A percentile compares a stretch with the other conserved stretches of the same genome.
These are phyloP conservation scores for Cerceris ruficornis DNA, from an alignment of 2,888 invertebrate genomes.

Conservation along the genomic window DNA sequence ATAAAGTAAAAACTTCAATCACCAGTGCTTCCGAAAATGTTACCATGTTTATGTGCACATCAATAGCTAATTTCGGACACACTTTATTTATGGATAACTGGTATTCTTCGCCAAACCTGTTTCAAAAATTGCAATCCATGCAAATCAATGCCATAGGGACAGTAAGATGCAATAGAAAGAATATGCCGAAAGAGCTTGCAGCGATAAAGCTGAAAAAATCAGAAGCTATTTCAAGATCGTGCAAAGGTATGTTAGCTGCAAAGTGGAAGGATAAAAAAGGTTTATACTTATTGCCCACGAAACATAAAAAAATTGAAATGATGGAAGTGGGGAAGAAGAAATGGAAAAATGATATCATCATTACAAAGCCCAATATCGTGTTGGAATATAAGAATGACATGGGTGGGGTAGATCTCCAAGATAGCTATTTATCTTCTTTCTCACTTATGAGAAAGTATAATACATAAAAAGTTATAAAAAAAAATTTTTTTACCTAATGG, in stretches of 20 bases:
- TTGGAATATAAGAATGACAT: conserved; percentile 58
- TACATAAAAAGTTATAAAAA: conserved; percentile 58
- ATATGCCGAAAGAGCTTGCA: conserved; percentile 40
- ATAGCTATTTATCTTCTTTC: conserved; percentile 51
- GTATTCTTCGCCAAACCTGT: conserved; percentile 33
- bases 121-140: conserved; percentile 24
- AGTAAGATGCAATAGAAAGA: conserved; percentile 32
- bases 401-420: conserved; percentile 46
- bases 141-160: conserved; percentile 38
- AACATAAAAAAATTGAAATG: conserved; percentile 47
- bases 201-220: conserved; percentile 26
- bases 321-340: conserved; percentile 34
- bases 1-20: conserved; percentile 28
- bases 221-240: conserved; percentile 26
- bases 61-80: conserved; percentile 28
- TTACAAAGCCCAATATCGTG: conserved; percentile 38
- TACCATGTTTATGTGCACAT: conserved; percentile 21
- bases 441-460: conserved; percentile 58
- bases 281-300: conserved; percentile 45
- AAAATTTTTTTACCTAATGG: conserved; percentile 54
- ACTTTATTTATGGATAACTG: conserved; percentile 30
- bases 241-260: conserved; percentile 28
- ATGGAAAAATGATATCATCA: conserved; percentile 31
- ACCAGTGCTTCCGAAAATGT: conserved; percentile 31
- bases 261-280: conserved; percentile 52